A percentile compares a stretch with the other conserved stretches of the same genome.
These are phyloP conservation scores for Volucella zonaria DNA, from an alignment of 2,888 invertebrate genomes.

Conservation along the genomic window DNA sequence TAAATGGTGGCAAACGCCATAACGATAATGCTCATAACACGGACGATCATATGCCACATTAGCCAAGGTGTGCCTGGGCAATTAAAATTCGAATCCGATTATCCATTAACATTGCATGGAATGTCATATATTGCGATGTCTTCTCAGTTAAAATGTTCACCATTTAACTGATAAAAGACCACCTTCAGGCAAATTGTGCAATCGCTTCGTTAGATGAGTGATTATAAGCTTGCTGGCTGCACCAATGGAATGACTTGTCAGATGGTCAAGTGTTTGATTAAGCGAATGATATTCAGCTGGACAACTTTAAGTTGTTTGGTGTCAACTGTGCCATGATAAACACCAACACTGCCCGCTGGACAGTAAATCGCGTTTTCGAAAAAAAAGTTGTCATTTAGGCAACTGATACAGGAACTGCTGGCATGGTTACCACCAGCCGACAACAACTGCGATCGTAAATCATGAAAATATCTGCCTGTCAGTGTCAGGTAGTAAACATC, in stretches of 20 bases:
- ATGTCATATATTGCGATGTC: slow-evolving; percentile 40
- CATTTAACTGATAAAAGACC: slow-evolving; percentile 60
- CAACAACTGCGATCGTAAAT: slow-evolving; percentile 51
- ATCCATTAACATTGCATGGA: slow-evolving; percentile 61
- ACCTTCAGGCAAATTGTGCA: slow-evolving; percentile 44
- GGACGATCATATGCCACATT: slow-evolving; percentile 58
- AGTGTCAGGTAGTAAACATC: slow-evolving; percentile 67
- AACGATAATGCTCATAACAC: slow-evolving; percentile 22
- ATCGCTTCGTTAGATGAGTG: slow-evolving; percentile 22
- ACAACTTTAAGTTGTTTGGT: slow-evolving; percentile 65
- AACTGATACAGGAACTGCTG: slow-evolving; percentile 11
- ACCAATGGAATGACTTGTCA: slow-evolving; percentile 45
- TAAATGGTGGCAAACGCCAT: neutral
- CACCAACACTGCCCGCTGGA: slow-evolving; percentile 22
- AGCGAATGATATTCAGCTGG: slow-evolving; percentile 58
- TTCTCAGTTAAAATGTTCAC: slow-evolving; percentile 59
- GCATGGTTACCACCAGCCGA: slow-evolving; percentile 7
- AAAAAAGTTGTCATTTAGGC: slow-evolving; percentile 60
- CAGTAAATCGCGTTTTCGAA: slow-evolving; percentile 40
- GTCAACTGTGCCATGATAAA: slow-evolving; percentile 53
- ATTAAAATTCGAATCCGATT: slow-evolving; percentile 62
- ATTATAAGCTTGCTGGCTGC: slow-evolving; percentile 9
- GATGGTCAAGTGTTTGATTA: slow-evolving; percentile 67
- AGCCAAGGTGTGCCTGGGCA: slow-evolving; percentile 59
- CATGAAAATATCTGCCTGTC: slow-evolving; percentile 52